Evolutionary conservation across 2,113 vertebrate genomes (phyloP).

Genomic region (Stegastes partitus): DNA sequence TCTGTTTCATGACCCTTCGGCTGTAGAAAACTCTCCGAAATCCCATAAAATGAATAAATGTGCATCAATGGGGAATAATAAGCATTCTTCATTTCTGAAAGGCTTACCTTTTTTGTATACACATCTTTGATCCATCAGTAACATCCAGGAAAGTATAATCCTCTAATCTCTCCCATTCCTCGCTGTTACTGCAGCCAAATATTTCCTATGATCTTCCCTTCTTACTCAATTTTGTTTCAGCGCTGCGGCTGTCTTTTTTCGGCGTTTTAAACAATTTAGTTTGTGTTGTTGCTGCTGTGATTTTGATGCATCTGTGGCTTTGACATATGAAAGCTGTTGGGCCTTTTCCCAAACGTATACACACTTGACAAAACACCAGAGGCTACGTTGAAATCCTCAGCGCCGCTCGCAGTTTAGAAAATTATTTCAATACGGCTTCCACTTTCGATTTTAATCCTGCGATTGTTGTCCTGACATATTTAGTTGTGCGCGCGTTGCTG

Average conservation of each 20-base stretch:
- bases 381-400: conserved; percentile 7
- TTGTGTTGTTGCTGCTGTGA: conserved; percentile 39
- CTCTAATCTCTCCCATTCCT: conserved; percentile 60
- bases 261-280: conserved; percentile 46
- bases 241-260: conserved; percentile 24
- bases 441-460: conserved; percentile 49
- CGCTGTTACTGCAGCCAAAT: conserved; percentile 52
- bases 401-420: conserved; percentile 29
- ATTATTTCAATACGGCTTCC: conserved; percentile 29
- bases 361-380: conserved; percentile 50
- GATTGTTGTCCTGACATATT: conserved; percentile 38
- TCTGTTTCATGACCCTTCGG: conserved; percentile 18
- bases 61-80: conserved; percentile 37
- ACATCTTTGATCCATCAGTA: conserved; percentile 62
- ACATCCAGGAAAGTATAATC: conserved; percentile 65
- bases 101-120: conserved; percentile 47
- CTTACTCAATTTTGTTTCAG: conserved; percentile 41
- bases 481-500: conserved; percentile 4
- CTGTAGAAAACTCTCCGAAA: conserved; percentile 8
- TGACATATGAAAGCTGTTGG: conserved; percentile 54
- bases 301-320: conserved; percentile 51
- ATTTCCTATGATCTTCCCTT: conserved; percentile 51
- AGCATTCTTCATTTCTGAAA: conserved; percentile 29
- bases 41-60: conserved; percentile 31
- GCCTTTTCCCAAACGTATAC: conserved; percentile 33